Evolutionary conservation across 2,113 vertebrate genomes (phyloP).

Genomic region (Xerus inauris): DNA sequence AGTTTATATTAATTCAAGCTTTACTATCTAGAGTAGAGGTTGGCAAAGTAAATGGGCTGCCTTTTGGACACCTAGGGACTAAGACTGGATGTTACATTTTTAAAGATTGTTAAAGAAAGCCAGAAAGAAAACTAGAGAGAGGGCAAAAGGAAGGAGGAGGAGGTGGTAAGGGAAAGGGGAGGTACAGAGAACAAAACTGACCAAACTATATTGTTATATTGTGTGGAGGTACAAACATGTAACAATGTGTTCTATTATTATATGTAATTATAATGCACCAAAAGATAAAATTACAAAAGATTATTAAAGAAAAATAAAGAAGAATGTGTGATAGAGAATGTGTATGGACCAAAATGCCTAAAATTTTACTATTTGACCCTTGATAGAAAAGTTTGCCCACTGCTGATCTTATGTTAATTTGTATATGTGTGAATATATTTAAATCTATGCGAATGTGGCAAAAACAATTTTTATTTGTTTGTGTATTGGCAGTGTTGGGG

Average conservation of each 20-base stretch:
- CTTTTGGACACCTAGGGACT: not conserved
- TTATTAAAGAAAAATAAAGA: constrained; percentile 7
- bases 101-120: constrained; percentile 46
- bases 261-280: too few species aligned
- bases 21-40: not conserved
- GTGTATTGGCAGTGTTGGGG: too few species aligned
- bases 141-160: too few species aligned
- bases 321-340: not conserved
- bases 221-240: too few species aligned
- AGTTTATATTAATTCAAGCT: not conserved
- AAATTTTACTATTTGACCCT: not conserved
- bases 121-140: not conserved
- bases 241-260: too few species aligned
- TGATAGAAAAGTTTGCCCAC: not conserved
- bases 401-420: not conserved
- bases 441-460: not conserved
- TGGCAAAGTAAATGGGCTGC: not conserved
- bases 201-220: too few species aligned
- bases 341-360: not conserved
- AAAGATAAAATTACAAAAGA: not conserved
- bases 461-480: not conserved
- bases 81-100: constrained; percentile 18
- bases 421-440: not conserved
- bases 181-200: too few species aligned
- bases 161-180: too few species aligned